These are phyloP conservation scores for Macrosoma leucophasiata DNA, from an alignment of 2,888 invertebrate genomes.

Conservation along the genomic window DNA sequence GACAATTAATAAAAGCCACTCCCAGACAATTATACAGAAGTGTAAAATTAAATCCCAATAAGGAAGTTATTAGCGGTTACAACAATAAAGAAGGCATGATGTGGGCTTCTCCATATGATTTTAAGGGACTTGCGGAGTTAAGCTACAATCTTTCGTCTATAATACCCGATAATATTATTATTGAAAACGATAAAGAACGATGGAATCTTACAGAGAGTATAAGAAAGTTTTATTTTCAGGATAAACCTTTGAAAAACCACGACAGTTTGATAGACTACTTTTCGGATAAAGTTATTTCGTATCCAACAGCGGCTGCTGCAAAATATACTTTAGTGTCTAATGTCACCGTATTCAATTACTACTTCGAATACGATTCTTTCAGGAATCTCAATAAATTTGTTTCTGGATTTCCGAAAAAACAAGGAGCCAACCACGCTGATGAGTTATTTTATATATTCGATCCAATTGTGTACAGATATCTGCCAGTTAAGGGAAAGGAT, in stretches of 20 bases:
- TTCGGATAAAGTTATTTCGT: slow-evolving; percentile 32
- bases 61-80: slow-evolving; percentile 34
- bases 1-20: slow-evolving; percentile 26
- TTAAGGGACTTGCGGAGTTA: slow-evolving; percentile 22
- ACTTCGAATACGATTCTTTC: slow-evolving; percentile 33
- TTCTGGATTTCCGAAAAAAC: slow-evolving; percentile 18
- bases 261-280: slow-evolving; percentile 33
- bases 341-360: slow-evolving; percentile 32
- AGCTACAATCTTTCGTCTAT: slow-evolving; percentile 23
- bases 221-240: slow-evolving; percentile 31
- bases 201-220: slow-evolving; percentile 24
- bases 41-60: slow-evolving; percentile 12
- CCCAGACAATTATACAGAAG: slow-evolving; percentile 28
- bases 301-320: slow-evolving; percentile 24
- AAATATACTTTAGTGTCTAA: slow-evolving; percentile 21
- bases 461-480: slow-evolving; percentile 17
- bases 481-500: slow-evolving; percentile 23
- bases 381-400: slow-evolving; percentile 33
- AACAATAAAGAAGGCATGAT: slow-evolving; percentile 38
- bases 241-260: slow-evolving; percentile 18
- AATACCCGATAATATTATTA: slow-evolving; percentile 30
- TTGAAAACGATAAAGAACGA: slow-evolving; percentile 25
- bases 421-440: slow-evolving; percentile 34
- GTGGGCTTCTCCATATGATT: slow-evolving; percentile 29
- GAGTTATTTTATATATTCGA: slow-evolving; percentile 34